Evolutionary conservation across 2,113 vertebrate genomes (phyloP).

Genomic region (Scomber scombrus): DNA sequence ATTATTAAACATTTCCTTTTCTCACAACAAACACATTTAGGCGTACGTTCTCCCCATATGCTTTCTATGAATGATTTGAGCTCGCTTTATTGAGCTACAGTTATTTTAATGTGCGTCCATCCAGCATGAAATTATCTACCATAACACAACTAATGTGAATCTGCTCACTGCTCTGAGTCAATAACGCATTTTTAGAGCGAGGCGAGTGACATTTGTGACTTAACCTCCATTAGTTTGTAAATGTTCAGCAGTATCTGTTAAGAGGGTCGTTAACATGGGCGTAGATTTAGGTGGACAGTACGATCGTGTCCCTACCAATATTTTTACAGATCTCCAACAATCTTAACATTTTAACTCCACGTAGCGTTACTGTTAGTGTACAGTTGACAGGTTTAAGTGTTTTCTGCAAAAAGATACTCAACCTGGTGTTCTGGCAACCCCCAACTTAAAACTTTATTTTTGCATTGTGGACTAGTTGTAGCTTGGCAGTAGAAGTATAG

Average conservation of each 20-base stretch:
- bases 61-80: neutral
- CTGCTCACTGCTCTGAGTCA: neutral
- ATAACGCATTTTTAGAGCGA: neutral
- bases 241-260: neutral
- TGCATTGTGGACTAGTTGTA: too few relatives aligned
- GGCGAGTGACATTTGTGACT: neutral
- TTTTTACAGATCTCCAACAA: too few relatives aligned
- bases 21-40: neutral
- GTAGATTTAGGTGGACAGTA: too few relatives aligned
- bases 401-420: too few relatives aligned
- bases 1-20: neutral
- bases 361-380: too few relatives aligned
- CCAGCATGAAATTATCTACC: conserved; percentile 15
- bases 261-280: too few relatives aligned
- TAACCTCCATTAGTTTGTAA: neutral
- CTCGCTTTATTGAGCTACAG: neutral
- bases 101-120: conserved; percentile 16
- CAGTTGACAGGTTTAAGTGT: too few relatives aligned
- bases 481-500: too few relatives aligned
- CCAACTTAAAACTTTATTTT: too few relatives aligned
- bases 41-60: neutral
- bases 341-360: too few relatives aligned
- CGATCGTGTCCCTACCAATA: too few relatives aligned
- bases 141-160: neutral
- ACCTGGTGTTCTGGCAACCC: too few relatives aligned